Evolutionary conservation across 2,113 vertebrate genomes (phyloP), one percentile per base, ranked within the genome.

Genomic region (Notiomystis cincta): DNA sequence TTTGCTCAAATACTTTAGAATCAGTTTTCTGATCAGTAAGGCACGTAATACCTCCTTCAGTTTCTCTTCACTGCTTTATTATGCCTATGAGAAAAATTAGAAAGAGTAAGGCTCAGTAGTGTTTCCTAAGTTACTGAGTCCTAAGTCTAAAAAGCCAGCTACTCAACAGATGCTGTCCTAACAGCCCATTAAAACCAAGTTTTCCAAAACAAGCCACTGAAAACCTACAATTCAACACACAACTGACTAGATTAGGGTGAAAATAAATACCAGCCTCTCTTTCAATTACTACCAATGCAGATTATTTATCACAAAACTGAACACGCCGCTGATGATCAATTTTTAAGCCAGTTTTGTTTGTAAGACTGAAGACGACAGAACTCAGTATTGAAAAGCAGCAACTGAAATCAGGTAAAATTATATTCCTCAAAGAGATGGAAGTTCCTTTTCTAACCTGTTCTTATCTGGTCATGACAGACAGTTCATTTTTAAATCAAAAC

Each of bases 51-150:
- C 10, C 57, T 65, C n/a, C 21, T 70, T 66, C 42, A 57, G 44
- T 77, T 90, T 91, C 45, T 85, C 37, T 73, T 95, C 83, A 83
- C 56, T 84, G 58, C 61, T 83, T 90, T 83, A 73, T 67, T 69
- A 70, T 35, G 38, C 47, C 82, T 97, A 27, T 4, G 72, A 90
- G 83, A 89, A 92, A 83, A 79, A 90, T 57, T 7, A 81, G 71
- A 78, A 65, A 87, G 56, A 81, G 66, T 65, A 84, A 91, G 57
- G 35, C 56, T 96, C 66, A 79, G 44, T 7, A 82, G 51, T 45
- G 97, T 97, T 90, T 97, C 97, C 97, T 90, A 97, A 98, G 97
- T 97, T 97, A 98, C 96, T 9, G 45, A 94, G 71, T 60, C 73
- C 90, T 84, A 60, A 54, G 91, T 60, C 88, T 93, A 95, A 96